A percentile compares a stretch with the other conserved stretches of the same genome.
phyloP scores from a whole-genome alignment of 2,888 invertebrate species.

The Lissonota sp. region DNA sequence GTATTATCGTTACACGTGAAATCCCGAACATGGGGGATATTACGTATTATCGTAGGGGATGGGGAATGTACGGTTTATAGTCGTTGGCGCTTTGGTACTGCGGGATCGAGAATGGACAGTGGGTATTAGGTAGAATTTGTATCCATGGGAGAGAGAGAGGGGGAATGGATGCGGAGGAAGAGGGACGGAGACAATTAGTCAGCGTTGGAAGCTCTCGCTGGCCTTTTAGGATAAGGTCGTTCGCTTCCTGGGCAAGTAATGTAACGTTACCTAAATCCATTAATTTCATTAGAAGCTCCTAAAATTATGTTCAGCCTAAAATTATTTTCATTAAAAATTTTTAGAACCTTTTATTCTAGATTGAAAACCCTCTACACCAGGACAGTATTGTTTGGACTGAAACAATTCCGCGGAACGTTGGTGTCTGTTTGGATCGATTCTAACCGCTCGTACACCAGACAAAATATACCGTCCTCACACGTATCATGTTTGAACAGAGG shows the following conservation, averaged over 20 bases:
- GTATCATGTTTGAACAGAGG: slow-evolving; percentile 59
- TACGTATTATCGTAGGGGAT: slow-evolving; percentile 48
- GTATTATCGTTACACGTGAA: slow-evolving; percentile 46
- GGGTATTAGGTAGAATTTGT: slow-evolving; percentile 30
- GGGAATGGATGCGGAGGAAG: slow-evolving; percentile 12
- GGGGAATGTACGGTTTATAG: slow-evolving; percentile 39
- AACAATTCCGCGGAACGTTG: slow-evolving; percentile 59
- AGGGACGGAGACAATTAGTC: slow-evolving; percentile 61
- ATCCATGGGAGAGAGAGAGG: slow-evolving; percentile 10
- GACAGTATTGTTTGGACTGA: slow-evolving; percentile 58
- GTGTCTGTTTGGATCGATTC: slow-evolving; percentile 62
- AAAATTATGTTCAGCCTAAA: background rate
- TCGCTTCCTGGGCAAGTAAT: slow-evolving; percentile 50
- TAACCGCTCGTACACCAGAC: slow-evolving; percentile 52
- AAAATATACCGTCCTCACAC: slow-evolving; percentile 5
- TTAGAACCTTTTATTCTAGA: too few relatives aligned
- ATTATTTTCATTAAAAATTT: background rate
- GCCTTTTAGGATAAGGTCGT: slow-evolving; percentile 68
- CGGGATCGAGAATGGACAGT: slow-evolving; percentile 52
- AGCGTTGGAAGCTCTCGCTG: slow-evolving; percentile 64
- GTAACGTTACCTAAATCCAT: slow-evolving; percentile 16
- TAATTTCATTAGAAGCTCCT: background rate
- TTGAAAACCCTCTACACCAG: too few relatives aligned
- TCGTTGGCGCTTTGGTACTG: slow-evolving; percentile 39
- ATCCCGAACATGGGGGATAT: slow-evolving; percentile 45